A percentile compares a stretch with the other conserved stretches of the same genome.
Conservation (phyloP, 2,797 vertebrate species). For the Schizopygopsis pylzovi region DNA sequence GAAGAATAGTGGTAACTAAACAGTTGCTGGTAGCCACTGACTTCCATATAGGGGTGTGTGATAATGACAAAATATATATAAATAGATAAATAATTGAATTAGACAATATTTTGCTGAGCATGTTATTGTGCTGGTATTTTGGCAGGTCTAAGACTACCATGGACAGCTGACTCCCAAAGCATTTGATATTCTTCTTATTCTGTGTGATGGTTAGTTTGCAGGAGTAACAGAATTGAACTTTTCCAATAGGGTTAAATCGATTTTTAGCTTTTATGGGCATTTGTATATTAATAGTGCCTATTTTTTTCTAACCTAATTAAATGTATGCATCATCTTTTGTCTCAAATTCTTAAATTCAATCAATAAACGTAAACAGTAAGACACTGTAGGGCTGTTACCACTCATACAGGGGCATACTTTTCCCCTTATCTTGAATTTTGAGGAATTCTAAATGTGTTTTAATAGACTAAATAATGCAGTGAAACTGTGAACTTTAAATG, state of each 20-base stretch:
- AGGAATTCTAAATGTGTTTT: too few species aligned
- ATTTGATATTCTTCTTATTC: neutral
- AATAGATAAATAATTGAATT: neutral
- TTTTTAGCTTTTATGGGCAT: neutral
- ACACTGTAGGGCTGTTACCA: neutral
- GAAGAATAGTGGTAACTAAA: too few species aligned
- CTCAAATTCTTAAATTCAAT: neutral
- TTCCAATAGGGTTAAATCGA: neutral
- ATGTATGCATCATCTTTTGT: neutral
- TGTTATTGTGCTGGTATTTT: neutral
- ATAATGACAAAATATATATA: neutral
- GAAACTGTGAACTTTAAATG: too few species aligned
- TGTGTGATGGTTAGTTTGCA: too few species aligned
- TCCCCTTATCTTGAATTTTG: too few species aligned
- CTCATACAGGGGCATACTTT: too few species aligned
- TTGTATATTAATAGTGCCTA: neutral
- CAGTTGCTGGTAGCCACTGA: too few species aligned
- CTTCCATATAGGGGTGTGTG: neutral
- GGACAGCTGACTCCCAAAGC: too few species aligned
- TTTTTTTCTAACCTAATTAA: neutral
- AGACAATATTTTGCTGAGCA: too few species aligned
- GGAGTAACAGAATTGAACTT: neutral
- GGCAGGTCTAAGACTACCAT: too few species aligned
- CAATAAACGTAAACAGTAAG: neutral
- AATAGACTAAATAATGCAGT: too few species aligned